Percentiles rank a stretch among this genome's conserved stretches.
Evolutionary conservation across 2,888 invertebrate species (phyloP).

Genomic region (Clepsis dumicolana): DNA sequence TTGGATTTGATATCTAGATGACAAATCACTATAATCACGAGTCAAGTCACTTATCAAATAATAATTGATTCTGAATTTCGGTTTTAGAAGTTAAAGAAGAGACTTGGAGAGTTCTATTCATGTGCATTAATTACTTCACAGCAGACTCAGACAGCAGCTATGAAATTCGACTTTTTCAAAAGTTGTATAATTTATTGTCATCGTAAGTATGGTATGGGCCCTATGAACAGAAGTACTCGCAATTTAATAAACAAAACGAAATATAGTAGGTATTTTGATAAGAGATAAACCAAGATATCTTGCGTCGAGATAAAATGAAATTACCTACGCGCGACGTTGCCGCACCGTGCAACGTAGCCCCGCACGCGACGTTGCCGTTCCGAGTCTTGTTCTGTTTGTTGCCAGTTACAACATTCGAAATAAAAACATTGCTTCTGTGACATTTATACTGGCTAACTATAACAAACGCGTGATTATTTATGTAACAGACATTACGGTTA

Average conservation of each 20-base stretch:
- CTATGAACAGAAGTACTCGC: slow-evolving; percentile 2
- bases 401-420: slow-evolving; percentile 20
- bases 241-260: slow-evolving; percentile 48
- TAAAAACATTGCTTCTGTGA: slow-evolving; percentile 23
- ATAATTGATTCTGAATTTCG: too few species aligned
- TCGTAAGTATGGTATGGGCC: neutral
- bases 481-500: neutral
- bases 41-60: too few species aligned
- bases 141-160: too few species aligned
- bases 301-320: slow-evolving; percentile 68
- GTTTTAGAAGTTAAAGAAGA: too few species aligned
- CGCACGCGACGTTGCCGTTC: slow-evolving; percentile 16
- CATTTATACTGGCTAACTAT: slow-evolving; percentile 8
- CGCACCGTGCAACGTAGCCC: slow-evolving; percentile 53
- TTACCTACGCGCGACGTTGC: slow-evolving; percentile 73
- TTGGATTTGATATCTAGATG: too few species aligned
- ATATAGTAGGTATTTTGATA: slow-evolving; percentile 56
- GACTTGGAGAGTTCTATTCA: too few species aligned
- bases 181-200: neutral
- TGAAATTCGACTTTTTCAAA: too few species aligned
- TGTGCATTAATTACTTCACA: too few species aligned
- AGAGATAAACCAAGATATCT: slow-evolving; percentile 61
- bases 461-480: slow-evolving; percentile 1
- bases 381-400: slow-evolving; percentile 18
- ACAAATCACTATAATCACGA: too few species aligned